A percentile compares a stretch with the other conserved stretches of the same genome.
Conservation (phyloP, 2,113 vertebrate genomes). For the Chloebia gouldiae region DNA sequence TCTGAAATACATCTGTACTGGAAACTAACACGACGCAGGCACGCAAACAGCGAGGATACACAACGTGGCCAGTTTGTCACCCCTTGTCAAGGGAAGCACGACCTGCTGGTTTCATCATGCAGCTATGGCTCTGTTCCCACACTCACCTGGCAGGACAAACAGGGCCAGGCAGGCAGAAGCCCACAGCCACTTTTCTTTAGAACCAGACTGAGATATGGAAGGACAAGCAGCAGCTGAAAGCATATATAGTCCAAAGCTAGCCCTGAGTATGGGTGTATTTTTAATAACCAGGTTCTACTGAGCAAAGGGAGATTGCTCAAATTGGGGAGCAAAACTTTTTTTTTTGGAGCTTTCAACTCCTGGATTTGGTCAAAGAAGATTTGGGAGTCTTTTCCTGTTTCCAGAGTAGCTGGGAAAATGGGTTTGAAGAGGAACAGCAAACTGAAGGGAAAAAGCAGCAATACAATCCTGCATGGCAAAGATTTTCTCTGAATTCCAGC, state of each 20-base stretch:
- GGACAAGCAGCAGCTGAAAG: neutral
- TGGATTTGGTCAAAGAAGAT: neutral
- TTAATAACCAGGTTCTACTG: neutral
- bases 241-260: neutral
- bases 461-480: neutral
- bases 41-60: neutral
- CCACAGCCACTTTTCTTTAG: neutral
- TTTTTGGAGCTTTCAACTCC: neutral
- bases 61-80: neutral
- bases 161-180: neutral
- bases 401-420: neutral
- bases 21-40: neutral
- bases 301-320: neutral
- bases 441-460: neutral
- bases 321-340: neutral
- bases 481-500: neutral
- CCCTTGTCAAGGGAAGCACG: neutral
- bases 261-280: fast-evolving
- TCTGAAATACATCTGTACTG: neutral
- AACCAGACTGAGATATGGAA: neutral
- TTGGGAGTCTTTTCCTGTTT: too few species aligned
- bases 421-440: neutral
- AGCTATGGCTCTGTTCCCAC: neutral
- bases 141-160: neutral
- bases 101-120: neutral